These are phyloP conservation scores for Rotaria macrura DNA, from an alignment of 2,888 invertebrate species.

Conservation along the genomic window DNA sequence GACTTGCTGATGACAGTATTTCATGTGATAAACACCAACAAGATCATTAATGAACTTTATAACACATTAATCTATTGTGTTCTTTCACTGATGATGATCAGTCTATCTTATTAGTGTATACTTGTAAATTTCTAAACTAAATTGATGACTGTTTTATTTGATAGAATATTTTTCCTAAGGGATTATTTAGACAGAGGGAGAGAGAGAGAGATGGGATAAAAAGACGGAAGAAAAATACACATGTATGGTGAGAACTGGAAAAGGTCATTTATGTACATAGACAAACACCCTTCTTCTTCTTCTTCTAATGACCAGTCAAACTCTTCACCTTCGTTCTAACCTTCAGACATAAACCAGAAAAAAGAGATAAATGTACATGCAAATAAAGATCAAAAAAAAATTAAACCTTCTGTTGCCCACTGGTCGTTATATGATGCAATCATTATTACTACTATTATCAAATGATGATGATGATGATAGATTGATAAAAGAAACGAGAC, in stretches of 20 bases:
- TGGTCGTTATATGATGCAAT: not conserved
- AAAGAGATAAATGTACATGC: not conserved
- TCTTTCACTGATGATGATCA: too few species aligned
- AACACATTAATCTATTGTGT: too few species aligned
- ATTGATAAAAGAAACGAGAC: not conserved
- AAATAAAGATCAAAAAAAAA: not conserved
- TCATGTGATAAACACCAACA: too few species aligned
- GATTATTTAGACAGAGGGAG: not conserved
- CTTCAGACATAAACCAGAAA: not conserved
- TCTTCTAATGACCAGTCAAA: not conserved
- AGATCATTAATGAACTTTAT: too few species aligned
- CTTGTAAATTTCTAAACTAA: too few species aligned
- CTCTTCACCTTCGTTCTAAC: not conserved
- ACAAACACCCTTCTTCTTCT: not conserved
- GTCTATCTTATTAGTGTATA: too few species aligned
- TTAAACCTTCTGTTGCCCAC: not conserved
- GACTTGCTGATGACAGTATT: too few species aligned
- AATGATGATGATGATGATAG: not conserved
- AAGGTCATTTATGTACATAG: not conserved
- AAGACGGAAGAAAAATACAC: not conserved
- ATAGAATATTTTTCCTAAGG: not conserved
- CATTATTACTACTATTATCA: not conserved
- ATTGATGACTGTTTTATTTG: not conserved
- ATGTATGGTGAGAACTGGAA: not conserved
- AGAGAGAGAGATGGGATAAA: too few species aligned